Evolutionary conservation across 2,888 invertebrate species (phyloP), one percentile per base, ranked within the genome.

Genomic region (Zaprionus lineosus): DNA sequence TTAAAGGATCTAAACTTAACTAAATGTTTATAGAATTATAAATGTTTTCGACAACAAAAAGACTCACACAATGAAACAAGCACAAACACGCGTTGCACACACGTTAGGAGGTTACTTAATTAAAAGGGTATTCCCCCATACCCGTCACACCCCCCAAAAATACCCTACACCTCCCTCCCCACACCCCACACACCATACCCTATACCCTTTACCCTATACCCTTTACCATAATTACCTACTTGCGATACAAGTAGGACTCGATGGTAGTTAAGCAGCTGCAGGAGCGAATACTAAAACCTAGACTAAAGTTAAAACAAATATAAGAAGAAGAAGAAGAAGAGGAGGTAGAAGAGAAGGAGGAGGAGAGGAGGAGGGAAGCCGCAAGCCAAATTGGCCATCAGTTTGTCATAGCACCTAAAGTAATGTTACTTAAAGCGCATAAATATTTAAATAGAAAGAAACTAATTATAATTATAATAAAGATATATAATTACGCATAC

Each of bases 341-440:
- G 48, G 39, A 15, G 57, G 44, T 52, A 64, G 65, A 21, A 28
- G 46, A 19, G 52, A 31, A 16, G 26, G 37, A 44, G 43, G 8
- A 18, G 24, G 21, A 28, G 40, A 18, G 31, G 34, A 26, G 43
- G 46, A 41, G 15, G 60, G 46, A 55, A 64, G 69, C 67, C 71
- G 63, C 69, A 67, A 63, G 63, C 74, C 74, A 69, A 74, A 72
- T 72, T 65, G 76, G 74, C 73, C 63, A 60, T 62, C 74, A 74
- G 67, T 74, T 74, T 74, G 72, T 68, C 71, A 78, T 68, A 79
- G 78, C 79, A 78, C 79, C 51, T 65, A 61, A 72, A 61, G 53
- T 58, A 73, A 74, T 60, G 64, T 76, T 78, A 79, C 74, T 70
- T 78, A 74, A 72, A 63, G 58, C 47, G 48, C 51, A 24, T 24